Evolutionary conservation across 2,797 vertebrate genomes (phyloP).

Genomic region (Xenentodon cancila): DNA sequence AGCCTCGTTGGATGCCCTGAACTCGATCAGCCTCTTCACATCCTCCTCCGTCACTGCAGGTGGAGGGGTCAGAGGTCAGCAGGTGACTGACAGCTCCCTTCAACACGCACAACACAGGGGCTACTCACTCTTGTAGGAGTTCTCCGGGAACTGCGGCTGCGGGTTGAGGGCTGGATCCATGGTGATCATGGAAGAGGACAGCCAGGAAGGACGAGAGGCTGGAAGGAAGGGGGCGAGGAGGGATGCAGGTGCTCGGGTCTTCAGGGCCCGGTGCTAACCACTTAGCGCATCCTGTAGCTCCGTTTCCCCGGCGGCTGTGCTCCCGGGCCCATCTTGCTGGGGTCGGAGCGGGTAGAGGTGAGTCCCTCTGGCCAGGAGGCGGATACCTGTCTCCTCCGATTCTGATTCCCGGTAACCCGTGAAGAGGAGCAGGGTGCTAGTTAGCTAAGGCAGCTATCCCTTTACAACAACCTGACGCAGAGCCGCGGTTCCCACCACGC

Average conservation of each 20-base stretch:
- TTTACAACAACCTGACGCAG: constrained; percentile 8
- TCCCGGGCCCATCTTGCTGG: constrained; percentile 6
- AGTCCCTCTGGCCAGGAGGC: neutral
- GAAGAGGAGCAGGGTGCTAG: constrained; percentile 2
- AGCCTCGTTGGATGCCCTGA: constrained; percentile 75
- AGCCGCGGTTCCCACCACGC: constrained; percentile 19
- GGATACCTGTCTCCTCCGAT: constrained; percentile 2
- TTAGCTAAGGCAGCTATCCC: constrained; percentile 37
- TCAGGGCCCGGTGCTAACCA: constrained; percentile 44
- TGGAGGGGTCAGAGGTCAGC: constrained; percentile 49
- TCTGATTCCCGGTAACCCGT: neutral
- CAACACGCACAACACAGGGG: neutral
- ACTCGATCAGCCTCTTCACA: constrained; percentile 77
- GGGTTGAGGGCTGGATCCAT: constrained; percentile 64
- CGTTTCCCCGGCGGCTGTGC: neutral
- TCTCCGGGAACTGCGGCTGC: constrained; percentile 59
- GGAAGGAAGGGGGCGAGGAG: neutral
- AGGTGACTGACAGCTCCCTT: neutral
- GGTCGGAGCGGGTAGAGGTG: neutral
- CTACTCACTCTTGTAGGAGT: constrained; percentile 77
- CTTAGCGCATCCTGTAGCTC: constrained; percentile 23
- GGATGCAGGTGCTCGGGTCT: constrained; percentile 17
- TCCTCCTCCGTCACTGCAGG: constrained; percentile 78
- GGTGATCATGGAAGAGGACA: constrained; percentile 30
- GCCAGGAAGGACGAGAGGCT: neutral